These are phyloP conservation scores for Platyscelio sp. DNA, from an alignment of 2,888 invertebrate genomes.

Conservation along the genomic window DNA sequence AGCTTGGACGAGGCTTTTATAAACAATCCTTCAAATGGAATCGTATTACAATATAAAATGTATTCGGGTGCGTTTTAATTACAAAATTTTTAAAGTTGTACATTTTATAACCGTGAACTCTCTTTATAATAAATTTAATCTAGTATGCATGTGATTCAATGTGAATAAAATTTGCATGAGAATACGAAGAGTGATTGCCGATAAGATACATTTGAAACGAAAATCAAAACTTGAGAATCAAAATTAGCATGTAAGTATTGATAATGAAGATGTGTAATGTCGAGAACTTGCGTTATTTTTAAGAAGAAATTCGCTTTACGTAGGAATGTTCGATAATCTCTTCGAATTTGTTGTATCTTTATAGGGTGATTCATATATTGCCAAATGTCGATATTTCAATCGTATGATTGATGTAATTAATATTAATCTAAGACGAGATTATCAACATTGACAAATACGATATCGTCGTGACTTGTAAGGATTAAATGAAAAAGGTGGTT, in stretches of 20 bases:
- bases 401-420: conserved; percentile 50
- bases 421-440: conserved; percentile 49
- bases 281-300: conserved; percentile 75
- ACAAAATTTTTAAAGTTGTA: conserved; percentile 37
- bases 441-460: conserved; percentile 47
- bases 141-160: conserved; percentile 40
- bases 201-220: conserved; percentile 54
- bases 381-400: conserved; percentile 48
- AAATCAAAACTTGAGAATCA: conserved; percentile 82
- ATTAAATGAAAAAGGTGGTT: conserved; percentile 49
- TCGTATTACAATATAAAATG: not conserved
- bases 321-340: conserved; percentile 62
- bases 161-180: conserved; percentile 55
- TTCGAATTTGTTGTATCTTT: conserved; percentile 61
- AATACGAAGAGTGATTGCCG: conserved; percentile 38
- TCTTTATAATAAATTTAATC: conserved; percentile 28
- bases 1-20: conserved; percentile 12
- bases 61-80: conserved; percentile 4
- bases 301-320: conserved; percentile 45
- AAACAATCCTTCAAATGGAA: not conserved
- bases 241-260: conserved; percentile 81
- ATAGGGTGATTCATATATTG: conserved; percentile 57
- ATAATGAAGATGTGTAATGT: conserved; percentile 77
- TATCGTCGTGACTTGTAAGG: conserved; percentile 41
- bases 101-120: conserved; percentile 52